A percentile compares a stretch with the other conserved stretches of the same genome.
phyloP scores from a whole-genome alignment of 2,797 vertebrate genomes.

The Cygnus olor region DNA sequence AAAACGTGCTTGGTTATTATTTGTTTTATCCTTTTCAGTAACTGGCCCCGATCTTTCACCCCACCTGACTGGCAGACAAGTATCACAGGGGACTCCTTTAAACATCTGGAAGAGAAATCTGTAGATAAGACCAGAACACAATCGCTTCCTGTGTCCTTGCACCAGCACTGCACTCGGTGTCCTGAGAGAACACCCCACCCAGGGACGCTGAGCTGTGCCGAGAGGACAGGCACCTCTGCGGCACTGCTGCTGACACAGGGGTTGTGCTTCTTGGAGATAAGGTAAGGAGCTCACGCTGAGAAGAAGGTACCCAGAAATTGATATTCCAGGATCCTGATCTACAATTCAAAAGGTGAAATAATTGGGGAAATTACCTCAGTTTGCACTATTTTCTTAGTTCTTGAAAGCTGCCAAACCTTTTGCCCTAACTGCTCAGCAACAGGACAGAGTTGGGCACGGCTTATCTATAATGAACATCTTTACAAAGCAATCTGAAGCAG shows the following conservation, averaged over 20 bases:
- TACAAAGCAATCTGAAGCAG: background rate
- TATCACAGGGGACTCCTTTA: background rate
- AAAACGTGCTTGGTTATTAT: background rate
- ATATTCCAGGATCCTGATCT: background rate
- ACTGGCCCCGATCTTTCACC: background rate
- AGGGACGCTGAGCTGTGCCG: fast-evolving
- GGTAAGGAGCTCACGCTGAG: background rate
- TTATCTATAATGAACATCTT: background rate
- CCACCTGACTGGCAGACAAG: background rate
- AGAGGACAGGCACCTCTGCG: background rate
- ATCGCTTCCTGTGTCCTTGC: background rate
- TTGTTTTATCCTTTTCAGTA: background rate
- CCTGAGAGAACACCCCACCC: background rate
- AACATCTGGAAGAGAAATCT: background rate
- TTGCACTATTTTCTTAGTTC: background rate
- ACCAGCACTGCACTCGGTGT: background rate
- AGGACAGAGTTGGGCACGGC: background rate
- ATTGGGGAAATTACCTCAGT: background rate
- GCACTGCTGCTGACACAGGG: fast-evolving
- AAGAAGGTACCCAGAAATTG: background rate
- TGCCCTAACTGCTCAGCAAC: background rate
- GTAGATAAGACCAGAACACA: background rate
- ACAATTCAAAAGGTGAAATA: background rate
- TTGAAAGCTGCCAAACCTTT: background rate
- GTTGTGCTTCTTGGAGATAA: background rate